Evolutionary conservation across 2,113 vertebrate species (phyloP), one percentile per base, ranked within the genome.

Genomic region (Sorex fumeus): DNA sequence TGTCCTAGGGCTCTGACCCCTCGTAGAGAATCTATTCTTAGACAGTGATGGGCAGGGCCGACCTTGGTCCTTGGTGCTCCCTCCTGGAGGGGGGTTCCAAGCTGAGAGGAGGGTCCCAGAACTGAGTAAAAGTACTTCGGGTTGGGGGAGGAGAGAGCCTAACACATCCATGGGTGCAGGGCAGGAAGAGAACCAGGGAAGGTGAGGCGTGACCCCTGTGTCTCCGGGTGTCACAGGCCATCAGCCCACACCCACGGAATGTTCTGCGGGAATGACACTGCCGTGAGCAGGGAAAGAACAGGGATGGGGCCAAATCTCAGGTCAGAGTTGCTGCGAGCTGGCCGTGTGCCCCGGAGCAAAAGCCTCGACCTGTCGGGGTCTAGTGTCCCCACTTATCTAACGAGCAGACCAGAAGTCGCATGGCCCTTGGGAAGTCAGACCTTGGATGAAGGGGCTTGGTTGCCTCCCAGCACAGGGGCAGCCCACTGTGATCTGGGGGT

Each of bases 1-100:
- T 57, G 53, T 23, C 18, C 57, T 60, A 23, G 18, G 13, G 6
- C 57, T 60, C 57, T 60, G 18, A 19, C 21, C 19, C 6, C 21
- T 4, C 6, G 8, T 19, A 60, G 18, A 12, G 18, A 53, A 19
- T 4, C 53, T 53, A 16, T 19, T 53, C 18, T 7, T 7, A 21
- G 82, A 10, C 2, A 72, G 36, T 28, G 27, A 50, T 2, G 4
- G 57, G 40, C 53, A 66, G 27, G 43, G 18, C 53, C 57, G 7
- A 1, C 16, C 1, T n/a, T 4, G 2, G 16, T 6, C 40, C n/a
- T 2, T 4, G 15, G 32, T 3, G 21, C 36, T 45, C 4, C 1
- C 34, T 53, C 67, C 71, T 28, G 4, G 50, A 80, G 6, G 13
- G 4, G 27, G 77, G 16, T 27, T 28, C 50, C 12, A 28, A 36